Percentiles rank a stretch among this genome's conserved stretches.
Evolutionary conservation across 1,140 invertebrate species (phyloP).

Genomic region (Callitettix versicolor): DNA sequence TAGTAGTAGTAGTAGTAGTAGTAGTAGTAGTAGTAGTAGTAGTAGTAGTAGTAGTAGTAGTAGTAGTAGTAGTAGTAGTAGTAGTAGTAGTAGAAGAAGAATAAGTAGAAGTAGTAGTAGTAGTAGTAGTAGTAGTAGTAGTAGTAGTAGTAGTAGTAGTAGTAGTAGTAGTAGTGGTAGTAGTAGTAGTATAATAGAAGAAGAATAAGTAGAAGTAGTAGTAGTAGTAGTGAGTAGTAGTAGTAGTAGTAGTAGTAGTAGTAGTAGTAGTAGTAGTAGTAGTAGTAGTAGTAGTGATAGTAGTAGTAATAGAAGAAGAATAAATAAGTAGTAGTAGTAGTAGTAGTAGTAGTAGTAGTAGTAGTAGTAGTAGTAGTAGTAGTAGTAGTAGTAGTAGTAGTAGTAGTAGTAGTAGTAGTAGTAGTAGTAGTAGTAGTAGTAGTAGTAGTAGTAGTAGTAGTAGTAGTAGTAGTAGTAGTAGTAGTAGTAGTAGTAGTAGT

Average conservation of each 20-base stretch:
- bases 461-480: constrained; percentile 8
- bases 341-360: constrained; percentile 7
- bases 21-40: constrained; percentile 7
- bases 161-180: neutral
- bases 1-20: constrained; percentile 8
- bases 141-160: neutral
- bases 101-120: too few species aligned
- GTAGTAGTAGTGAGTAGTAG: too few species aligned
- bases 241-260: constrained; percentile 8
- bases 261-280: constrained; percentile 8
- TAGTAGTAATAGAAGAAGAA: constrained; percentile 3
- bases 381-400: constrained; percentile 8
- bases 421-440: constrained; percentile 8
- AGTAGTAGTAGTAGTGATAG: constrained; percentile 6
- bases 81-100: too few species aligned
- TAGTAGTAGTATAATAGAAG: neutral
- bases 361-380: constrained; percentile 7
- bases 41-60: constrained; percentile 8
- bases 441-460: constrained; percentile 8
- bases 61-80: constrained; percentile 8
- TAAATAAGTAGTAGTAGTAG: constrained; percentile 6
- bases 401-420: constrained; percentile 3
- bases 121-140: neutral
- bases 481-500: constrained; percentile 8
- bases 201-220: too few species aligned